Base-by-base conservation (phyloP, 2,888 invertebrate genomes). In the Drosophila bunnanda region DNA sequence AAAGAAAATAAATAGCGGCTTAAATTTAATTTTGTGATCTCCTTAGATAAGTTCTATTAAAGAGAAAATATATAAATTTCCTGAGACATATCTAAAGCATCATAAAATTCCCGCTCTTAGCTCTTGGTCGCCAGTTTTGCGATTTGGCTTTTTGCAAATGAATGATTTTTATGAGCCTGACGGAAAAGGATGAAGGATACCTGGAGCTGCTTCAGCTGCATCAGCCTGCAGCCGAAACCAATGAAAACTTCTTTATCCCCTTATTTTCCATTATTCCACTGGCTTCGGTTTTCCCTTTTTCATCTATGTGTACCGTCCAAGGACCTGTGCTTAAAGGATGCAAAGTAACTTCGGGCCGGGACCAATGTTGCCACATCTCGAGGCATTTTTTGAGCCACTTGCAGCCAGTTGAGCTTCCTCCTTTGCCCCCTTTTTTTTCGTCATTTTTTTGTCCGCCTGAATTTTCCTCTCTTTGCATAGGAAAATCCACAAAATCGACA, bases 401-500 rank as follows among this genome's bases (percentile, higher is more conserved):
- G 79, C 74, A 69, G 73, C 38, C 59, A 43, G 53, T 78, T 58
- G 54, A 55, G 56, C 70, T 74, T 54, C 38, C 41, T 46, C 30
- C 39, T 46, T 9, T 28, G n/a, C 17, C 50, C 34, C 43, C 50
- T 69, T 62, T 46, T 41, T 28, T 55, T 44, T 62, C 48, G 13
- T 41, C 46, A 17, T 55, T 50, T 74, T n/a, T 71, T 67, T 56
- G 25, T 74, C 56, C 39, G 50, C 59, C 17, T 13, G 10, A 39
- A 36, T 44, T 50, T 66, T 66, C 22, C 34, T 65, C 69, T 62
- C 73, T 78, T 78, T 74, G 50, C 61, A 75, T 58, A 60, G 50
- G 54, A 72, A 79, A 80, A 80, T 83, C 69, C 75, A 76, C 87
- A 78, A 79, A 83, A 83, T 84, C 83, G 83, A 82, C 83, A 75